These are phyloP conservation scores for Emydoidea blandingii DNA, from an alignment of 2,797 vertebrate species.

Conservation along the genomic window DNA sequence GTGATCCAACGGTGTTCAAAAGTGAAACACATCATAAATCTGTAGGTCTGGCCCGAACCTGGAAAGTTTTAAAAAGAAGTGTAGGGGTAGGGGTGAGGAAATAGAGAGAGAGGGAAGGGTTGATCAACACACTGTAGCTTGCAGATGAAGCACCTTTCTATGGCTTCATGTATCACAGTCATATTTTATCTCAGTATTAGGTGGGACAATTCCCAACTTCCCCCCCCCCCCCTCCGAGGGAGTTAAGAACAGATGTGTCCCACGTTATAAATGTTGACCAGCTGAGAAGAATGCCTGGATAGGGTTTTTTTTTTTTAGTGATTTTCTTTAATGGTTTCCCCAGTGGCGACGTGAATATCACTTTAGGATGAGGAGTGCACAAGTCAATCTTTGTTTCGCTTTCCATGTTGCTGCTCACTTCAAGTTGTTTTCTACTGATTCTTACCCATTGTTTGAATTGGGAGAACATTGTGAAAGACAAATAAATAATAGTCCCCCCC, in stretches of 20 bases:
- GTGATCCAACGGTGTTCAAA: constrained; percentile 60
- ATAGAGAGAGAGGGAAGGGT: not conserved
- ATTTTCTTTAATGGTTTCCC: not conserved
- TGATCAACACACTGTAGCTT: not conserved
- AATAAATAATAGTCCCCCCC: accelerated
- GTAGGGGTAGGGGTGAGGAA: not conserved
- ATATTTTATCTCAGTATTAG: constrained; percentile 22
- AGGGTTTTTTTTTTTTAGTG: not conserved
- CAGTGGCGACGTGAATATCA: accelerated
- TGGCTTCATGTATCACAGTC: accelerated
- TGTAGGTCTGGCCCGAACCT: constrained; percentile 48
- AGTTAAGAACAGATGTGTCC: constrained; percentile 59
- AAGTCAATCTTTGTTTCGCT: not conserved
- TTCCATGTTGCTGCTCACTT: not conserved
- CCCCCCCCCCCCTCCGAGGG: accelerated
- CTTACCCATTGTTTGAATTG: not conserved
- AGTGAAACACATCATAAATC: constrained; percentile 56
- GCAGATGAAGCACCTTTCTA: not conserved
- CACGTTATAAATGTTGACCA: constrained; percentile 32
- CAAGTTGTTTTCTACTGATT: not conserved
- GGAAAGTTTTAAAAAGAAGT: constrained; percentile 34
- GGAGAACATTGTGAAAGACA: accelerated
- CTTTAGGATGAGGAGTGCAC: not conserved
- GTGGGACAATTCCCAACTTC: not conserved
- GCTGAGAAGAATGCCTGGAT: constrained; percentile 16